Base-by-base conservation (phyloP, 2,797 vertebrate genomes). In the Botia kubotai region DNA sequence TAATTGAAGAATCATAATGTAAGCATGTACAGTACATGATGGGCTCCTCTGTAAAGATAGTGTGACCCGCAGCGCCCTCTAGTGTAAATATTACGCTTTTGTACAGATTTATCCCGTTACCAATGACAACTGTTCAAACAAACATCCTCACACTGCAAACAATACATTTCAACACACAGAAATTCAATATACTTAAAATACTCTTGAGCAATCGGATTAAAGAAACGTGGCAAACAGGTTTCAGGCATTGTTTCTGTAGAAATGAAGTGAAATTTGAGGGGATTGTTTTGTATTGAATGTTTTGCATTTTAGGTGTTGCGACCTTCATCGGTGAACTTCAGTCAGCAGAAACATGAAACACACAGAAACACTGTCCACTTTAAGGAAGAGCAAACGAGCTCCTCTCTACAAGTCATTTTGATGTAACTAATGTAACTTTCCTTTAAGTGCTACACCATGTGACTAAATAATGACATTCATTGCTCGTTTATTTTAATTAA, bases 311-410 rank as follows among this genome's bases (percentile, higher is more conserved):
- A n/a, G 8, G 11, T 52, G 26, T n/a, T 21, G 14, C 14, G 21
- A 43, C n/a, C 21, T 29, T 77, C 3, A 46, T 21, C 5, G 7
- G 48, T 6, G 2, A 52, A 53, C 4, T 16, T 17, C 6, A 23
- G 36, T 13, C 16, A 17, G 16, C 46, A 19, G 23, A 68, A 50
- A 86, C 26, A 96, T 96, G 95, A 95, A n/a, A n/a, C n/a, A n/a
- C n/a, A n/a, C n/a, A n/a, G n/a, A n/a, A n/a, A n/a, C n/a, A n/a
- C 81, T 95, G 66, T 92, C 93, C 4, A 92, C 91, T 87, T 89
- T 95, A 87, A 91, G 92, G 86, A 95, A 95, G 86, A 91, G 86
- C 0, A 92, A 86, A 70, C 93, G 89, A 82, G 16, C 84, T 17
- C 92, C 92, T 0, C 86, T 95, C 23, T 2, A 26, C 23, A 26